phyloP scores from a whole-genome alignment of 2,797 vertebrate species.

The Microchirus variegatus region DNA sequence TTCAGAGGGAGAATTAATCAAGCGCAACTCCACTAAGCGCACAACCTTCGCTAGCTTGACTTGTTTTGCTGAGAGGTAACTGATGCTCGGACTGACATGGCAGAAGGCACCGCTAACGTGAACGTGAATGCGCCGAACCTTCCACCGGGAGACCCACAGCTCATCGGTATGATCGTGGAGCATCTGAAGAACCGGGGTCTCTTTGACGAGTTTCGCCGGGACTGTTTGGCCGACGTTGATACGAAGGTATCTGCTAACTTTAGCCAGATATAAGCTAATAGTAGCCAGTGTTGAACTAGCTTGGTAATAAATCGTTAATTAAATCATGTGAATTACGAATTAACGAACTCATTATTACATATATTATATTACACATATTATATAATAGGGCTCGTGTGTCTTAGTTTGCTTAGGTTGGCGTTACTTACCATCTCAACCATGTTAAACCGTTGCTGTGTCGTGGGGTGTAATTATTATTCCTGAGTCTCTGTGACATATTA shows the following conservation, averaged over 20 bases:
- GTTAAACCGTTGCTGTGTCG: no score
- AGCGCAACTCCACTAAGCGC: background rate
- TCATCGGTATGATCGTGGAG: slow-evolving; percentile 94
- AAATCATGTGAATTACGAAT: no score
- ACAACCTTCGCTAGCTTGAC: background rate
- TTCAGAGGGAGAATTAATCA: background rate
- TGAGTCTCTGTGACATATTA: no score
- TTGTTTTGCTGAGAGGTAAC: slow-evolving; percentile 10
- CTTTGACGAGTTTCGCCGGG: slow-evolving; percentile 95
- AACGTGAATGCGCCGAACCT: slow-evolving; percentile 66
- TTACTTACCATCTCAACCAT: no score
- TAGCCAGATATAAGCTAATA: background rate
- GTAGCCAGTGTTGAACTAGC: no score
- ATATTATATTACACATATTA: no score
- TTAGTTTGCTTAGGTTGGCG: no score
- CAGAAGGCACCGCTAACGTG: slow-evolving; percentile 66
- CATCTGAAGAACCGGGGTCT: slow-evolving; percentile 95
- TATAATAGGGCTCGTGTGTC: no score
- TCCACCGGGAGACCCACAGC: slow-evolving; percentile 92
- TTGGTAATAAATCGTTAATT: no score
- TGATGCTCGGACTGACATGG: slow-evolving; percentile 56
- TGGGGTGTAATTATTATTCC: no score
- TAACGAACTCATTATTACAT: no score
- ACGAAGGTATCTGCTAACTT: slow-evolving; percentile 86
- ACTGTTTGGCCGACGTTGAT: slow-evolving; percentile 97